Conservation (phyloP, 2,113 vertebrate species). For the Alethe diademata region DNA sequence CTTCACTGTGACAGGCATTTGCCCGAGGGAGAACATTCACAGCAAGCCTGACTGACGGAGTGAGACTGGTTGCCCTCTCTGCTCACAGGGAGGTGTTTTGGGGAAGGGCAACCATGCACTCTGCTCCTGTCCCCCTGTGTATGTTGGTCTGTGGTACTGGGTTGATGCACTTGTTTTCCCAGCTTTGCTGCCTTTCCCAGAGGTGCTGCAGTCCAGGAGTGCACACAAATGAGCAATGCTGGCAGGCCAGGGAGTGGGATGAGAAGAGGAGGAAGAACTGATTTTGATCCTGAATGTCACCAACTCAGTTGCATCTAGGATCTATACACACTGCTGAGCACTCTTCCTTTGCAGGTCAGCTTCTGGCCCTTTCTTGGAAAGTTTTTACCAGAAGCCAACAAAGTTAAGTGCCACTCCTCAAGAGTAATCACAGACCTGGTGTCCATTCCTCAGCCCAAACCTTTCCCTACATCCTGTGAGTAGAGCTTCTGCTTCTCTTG, state of each 20-base stretch:
- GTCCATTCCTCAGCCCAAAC: background rate
- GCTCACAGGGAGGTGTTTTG: background rate
- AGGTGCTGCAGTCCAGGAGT: background rate
- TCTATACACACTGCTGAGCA: background rate
- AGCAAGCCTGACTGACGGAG: background rate
- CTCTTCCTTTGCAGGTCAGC: background rate
- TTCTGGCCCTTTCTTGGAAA: background rate
- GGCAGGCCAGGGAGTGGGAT: background rate
- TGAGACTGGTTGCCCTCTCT: background rate
- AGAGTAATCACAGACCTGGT: background rate
- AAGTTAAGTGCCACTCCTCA: background rate
- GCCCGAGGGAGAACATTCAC: background rate
- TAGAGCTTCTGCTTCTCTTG: background rate
- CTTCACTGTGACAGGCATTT: background rate
- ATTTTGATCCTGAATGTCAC: background rate
- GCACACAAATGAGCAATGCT: background rate
- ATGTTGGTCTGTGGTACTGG: background rate
- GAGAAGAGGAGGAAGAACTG: background rate
- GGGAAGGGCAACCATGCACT: background rate
- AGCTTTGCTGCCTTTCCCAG: background rate
- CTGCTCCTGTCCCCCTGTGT: background rate
- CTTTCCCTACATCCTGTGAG: fast-evolving
- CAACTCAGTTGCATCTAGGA: background rate
- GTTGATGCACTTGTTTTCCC: background rate
- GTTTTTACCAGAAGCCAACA: background rate